Evolutionary conservation across 2,113 vertebrate species (phyloP), one percentile per base, ranked within the genome.

Genomic region (Sminthopsis crassicaudata): DNA sequence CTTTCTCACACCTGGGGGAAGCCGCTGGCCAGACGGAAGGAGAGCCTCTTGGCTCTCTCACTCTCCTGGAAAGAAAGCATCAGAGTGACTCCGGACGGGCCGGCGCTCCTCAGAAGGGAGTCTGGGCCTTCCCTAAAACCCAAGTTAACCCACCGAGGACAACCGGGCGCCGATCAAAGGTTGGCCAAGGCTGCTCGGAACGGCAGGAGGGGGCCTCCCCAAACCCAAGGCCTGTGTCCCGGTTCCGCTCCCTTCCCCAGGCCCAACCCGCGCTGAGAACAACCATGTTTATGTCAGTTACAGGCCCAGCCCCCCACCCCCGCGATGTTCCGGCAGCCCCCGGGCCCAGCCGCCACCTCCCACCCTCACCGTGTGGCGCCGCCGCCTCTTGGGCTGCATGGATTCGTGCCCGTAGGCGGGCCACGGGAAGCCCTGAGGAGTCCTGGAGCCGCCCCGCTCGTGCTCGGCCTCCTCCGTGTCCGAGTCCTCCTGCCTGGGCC

Each of bases 331-430:
- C 36, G 6, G 67, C n/a, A 42, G 19, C 36, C 67, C 14, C 19
- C 22, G n/a, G 19, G 26, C 53, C 22, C 54, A 2, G 1, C 24
- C 88, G 42, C 54, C 1, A 1, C 67, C 12, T 16, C 0, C 16
- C 5, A n/a, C n/a, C 67, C 98, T 99, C 96, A 99, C 98, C 92
- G 99, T 98, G 25, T 99, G 99, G 88, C 99, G 99, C 92, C 99
- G 99, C 95, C 99, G 99, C 98, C 99, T 99, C 98, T 99, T 99
- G 94, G 99, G 99, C 96, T 99, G 99, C 93, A 98, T 97, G 53
- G 99, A 99, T 93, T 99, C 99, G 97, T 98, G 99, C 97, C 98
- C 97, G 0, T 99, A 98, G 0, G 92, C 94, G 0, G 99, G 99
- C 99, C 99, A 99, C 0, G 98, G 99, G 97, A 99, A 99, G 57